phyloP scores from a whole-genome alignment of 2,113 vertebrate genomes.

The Neogale vison region DNA sequence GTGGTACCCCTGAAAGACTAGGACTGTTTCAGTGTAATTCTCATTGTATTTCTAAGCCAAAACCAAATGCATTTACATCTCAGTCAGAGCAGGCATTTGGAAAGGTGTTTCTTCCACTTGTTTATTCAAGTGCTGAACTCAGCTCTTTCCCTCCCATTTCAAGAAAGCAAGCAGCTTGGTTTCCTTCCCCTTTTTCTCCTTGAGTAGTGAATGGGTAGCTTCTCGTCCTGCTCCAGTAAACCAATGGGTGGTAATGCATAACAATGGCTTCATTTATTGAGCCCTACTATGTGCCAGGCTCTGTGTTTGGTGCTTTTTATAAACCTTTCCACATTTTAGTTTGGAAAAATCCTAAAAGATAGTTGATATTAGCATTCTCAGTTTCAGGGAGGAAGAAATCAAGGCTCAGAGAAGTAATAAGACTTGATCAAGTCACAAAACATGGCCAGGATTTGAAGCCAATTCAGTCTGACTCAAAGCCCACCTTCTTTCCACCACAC shows the following conservation, averaged over 20 bases:
- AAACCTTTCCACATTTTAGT: constrained; percentile 20
- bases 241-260: not conserved
- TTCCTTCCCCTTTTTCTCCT: not conserved
- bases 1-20: not conserved
- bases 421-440: not conserved
- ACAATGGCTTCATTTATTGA: not conserved
- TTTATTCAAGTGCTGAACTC: constrained; percentile 4
- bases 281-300: not conserved
- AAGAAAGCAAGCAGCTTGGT: not conserved
- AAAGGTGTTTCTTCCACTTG: not conserved
- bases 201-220: not conserved
- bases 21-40: not conserved
- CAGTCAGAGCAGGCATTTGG: not conserved
- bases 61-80: not conserved
- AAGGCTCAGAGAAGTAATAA: constrained; percentile 13
- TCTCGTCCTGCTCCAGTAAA: not conserved
- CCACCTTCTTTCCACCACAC: not conserved
- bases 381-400: constrained; percentile 51
- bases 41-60: constrained; percentile 20
- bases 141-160: not conserved
- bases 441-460: not conserved
- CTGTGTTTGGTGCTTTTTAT: not conserved
- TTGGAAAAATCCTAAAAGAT: constrained; percentile 33
- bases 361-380: not conserved
- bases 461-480: constrained; percentile 25